phyloP scores from a whole-genome alignment of 1,140 invertebrate genomes.

The Leptinotarsa defecta region DNA sequence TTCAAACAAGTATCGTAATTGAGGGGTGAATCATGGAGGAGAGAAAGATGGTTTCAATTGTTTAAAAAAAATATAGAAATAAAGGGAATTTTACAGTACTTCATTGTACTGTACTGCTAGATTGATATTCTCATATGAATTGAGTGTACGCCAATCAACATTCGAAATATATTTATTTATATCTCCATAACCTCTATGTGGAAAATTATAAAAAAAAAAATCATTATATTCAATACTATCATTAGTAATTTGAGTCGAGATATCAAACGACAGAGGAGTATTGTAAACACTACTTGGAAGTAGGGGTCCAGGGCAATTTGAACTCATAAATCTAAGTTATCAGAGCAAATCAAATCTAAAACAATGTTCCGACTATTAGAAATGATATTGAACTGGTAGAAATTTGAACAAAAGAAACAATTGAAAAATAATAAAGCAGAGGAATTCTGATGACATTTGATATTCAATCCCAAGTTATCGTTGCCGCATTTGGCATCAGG shows the following conservation, averaged over 20 bases:
- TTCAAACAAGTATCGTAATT: neutral
- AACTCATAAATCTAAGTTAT: neutral
- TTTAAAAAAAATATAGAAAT: conserved; percentile 1
- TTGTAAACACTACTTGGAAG: neutral
- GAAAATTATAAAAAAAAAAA: neutral
- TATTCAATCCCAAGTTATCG: neutral
- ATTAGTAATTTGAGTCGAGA: neutral
- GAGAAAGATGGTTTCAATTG: neutral
- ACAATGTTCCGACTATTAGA: neutral
- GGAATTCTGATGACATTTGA: neutral
- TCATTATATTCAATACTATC: neutral
- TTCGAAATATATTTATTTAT: neutral
- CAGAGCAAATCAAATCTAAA: neutral
- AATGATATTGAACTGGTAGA: neutral
- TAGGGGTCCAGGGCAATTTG: neutral
- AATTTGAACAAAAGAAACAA: neutral
- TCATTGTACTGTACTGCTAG: neutral
- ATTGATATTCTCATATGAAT: neutral
- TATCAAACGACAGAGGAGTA: conserved; percentile 11
- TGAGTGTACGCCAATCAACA: conserved; percentile 1
- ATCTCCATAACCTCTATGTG: neutral
- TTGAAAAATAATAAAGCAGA: neutral
- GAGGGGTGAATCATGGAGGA: too few species aligned
- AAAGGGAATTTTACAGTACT: neutral
- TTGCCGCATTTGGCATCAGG: neutral